Percentiles rank a stretch among this genome's conserved stretches.
Conservation (phyloP, 92 coral and sea anemone genomes). For the Phenganax marumi region DNA sequence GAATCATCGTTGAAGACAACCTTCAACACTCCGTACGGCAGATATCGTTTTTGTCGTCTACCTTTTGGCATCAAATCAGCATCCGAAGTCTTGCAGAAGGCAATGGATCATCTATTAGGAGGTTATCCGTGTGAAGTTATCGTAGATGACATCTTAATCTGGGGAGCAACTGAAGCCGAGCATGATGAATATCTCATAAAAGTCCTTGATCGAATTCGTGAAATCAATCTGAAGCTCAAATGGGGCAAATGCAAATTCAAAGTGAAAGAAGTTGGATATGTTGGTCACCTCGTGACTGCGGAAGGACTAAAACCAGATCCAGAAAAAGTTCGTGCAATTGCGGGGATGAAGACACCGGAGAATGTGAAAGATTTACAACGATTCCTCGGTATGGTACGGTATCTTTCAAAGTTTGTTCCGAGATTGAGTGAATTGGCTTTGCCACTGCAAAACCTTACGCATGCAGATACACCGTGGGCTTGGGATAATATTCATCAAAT, state of each 20-base stretch:
- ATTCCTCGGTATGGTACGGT: constrained; percentile 30
- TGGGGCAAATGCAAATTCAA: constrained; percentile 8
- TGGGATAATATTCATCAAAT: constrained; percentile 35
- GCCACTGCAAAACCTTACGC: constrained; percentile 45
- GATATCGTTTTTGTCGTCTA: constrained; percentile 21
- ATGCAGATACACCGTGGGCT: constrained; percentile 29
- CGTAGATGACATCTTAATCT: constrained; percentile 32
- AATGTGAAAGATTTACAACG: constrained; percentile 35
- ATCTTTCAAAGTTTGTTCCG: constrained; percentile 45
- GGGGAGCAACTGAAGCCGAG: constrained; percentile 8
- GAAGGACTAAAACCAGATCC: constrained; percentile 47
- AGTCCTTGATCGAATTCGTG: constrained; percentile 16
- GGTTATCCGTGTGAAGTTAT: constrained; percentile 20
- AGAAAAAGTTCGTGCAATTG: constrained; percentile 8
- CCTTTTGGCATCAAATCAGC: constrained; percentile 21
- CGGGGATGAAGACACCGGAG: constrained; percentile 7
- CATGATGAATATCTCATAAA: constrained; percentile 8
- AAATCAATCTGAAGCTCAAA: constrained; percentile 21
- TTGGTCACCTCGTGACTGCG: constrained; percentile 33
- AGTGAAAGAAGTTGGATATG: background rate
- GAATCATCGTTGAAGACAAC: constrained; percentile 29
- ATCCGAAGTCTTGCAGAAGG: constrained; percentile 27
- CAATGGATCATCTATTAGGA: constrained; percentile 18
- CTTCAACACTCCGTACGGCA: background rate
- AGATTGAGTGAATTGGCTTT: constrained; percentile 36